Evolutionary conservation across 2,888 invertebrate species (phyloP), one percentile per base, ranked within the genome.

Genomic region (Scrobipalpa atriplicella): DNA sequence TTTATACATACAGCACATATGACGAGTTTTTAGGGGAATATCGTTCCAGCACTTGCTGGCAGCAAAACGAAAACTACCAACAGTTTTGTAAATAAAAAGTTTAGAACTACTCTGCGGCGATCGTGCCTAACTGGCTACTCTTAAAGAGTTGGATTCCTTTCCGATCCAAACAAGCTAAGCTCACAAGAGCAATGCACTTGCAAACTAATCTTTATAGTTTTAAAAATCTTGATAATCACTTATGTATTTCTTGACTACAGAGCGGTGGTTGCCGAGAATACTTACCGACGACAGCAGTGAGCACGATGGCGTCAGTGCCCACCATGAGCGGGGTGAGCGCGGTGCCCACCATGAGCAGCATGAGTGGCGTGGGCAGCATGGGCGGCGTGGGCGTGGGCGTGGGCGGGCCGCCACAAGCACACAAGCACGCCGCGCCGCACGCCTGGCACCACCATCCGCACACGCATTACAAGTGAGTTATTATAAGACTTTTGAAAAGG

Each of bases 371-470:
- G 69, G 75, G 69, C 94, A 90, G 69, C 94, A 90, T 70, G 94
- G 62, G 77, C 84, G 78, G 5, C 11, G 58, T 29, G 58, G 78
- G 64, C 67, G 68, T 69, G 67, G 73, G 71, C 60, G 73, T 69
- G 70, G 75, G 69, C 67, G 68, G 93, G 94, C 16, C 94, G 90
- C 71, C 94, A 62, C 77, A 83, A 64, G 81, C 90, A 9, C 90
- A 90, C 80, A 89, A 88, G 71, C 87, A 85, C 75, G 78, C 81
- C 66, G 76, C 82, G 9, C 78, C 80, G 65, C 76, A 81, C n/a
- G 87, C 85, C 51, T 92, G 91, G 90, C 90, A 90, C 65, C 90
- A 89, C 68, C 90, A 90, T 47, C 87, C 89, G n/a, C 90, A 89
- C 66, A 76, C 89, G n/a, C 90, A 91, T 68, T 92, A 91, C 80